A percentile compares a stretch with the other conserved stretches of the same genome.
Evolutionary conservation across 2,888 invertebrate genomes (phyloP).

Genomic region (Sarcophaga variegata): DNA sequence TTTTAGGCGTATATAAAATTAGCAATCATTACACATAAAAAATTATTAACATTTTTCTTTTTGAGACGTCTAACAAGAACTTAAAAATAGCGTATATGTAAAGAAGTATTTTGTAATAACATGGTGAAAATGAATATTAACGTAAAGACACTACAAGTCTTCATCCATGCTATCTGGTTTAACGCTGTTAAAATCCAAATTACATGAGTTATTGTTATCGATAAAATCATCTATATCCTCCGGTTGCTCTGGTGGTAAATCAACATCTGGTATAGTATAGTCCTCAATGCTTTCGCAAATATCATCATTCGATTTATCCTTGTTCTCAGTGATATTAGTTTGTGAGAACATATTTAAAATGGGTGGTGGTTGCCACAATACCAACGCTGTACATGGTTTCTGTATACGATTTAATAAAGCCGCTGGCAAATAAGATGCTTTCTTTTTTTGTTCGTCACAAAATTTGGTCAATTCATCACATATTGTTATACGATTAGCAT

Average conservation of each 20-base stretch:
- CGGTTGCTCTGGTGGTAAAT: conserved; percentile 49
- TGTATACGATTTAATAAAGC: conserved; percentile 86
- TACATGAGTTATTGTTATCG: conserved; percentile 80
- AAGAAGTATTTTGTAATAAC: not conserved
- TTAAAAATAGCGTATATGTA: conserved; percentile 46
- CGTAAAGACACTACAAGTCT: conserved; percentile 76
- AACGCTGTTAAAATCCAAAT: conserved; percentile 81
- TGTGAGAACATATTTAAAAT: conserved; percentile 77
- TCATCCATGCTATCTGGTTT: conserved; percentile 79
- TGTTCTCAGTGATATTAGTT: conserved; percentile 29
- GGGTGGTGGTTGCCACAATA: conserved; percentile 91
- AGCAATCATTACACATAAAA: conserved; percentile 47
- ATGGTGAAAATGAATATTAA: conserved; percentile 11
- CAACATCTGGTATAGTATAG: conserved; percentile 54
- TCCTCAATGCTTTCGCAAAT: conserved; percentile 44
- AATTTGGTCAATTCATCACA: conserved; percentile 88
- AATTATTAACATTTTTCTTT: conserved; percentile 24
- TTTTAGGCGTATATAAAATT: conserved; percentile 30
- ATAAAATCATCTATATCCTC: conserved; percentile 74
- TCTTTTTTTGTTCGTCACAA: conserved; percentile 76
- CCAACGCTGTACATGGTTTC: conserved; percentile 90
- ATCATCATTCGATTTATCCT: conserved; percentile 4
- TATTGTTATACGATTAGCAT: conserved; percentile 84
- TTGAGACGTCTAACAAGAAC: conserved; percentile 37
- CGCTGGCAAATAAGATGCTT: conserved; percentile 86